These are phyloP conservation scores for Argyrosomus regius DNA, from an alignment of 2,797 vertebrate genomes.

Conservation along the genomic window DNA sequence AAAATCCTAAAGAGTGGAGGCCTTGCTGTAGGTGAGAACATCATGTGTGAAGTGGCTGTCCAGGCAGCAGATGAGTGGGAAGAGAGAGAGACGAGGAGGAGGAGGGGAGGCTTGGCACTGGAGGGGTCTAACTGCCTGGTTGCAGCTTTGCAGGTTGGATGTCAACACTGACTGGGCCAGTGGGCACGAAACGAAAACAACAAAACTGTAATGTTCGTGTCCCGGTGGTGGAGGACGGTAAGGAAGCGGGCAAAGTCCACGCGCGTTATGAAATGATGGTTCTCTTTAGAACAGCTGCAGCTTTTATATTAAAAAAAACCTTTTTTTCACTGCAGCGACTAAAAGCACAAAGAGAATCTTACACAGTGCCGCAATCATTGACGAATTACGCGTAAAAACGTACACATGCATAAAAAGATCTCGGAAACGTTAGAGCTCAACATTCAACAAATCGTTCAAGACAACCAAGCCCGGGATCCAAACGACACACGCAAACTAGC, in stretches of 20 bases:
- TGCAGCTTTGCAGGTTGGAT: conserved; percentile 32
- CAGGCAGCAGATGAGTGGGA: background rate
- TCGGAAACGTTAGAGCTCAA: conserved; percentile 16
- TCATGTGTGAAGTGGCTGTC: conserved; percentile 6
- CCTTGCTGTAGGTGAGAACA: background rate
- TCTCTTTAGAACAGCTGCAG: conserved; percentile 39
- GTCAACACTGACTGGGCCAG: conserved; percentile 30
- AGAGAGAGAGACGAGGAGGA: too few relatives aligned
- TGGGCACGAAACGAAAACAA: conserved; percentile 47
- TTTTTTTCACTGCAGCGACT: conserved; percentile 29
- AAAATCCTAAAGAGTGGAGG: background rate
- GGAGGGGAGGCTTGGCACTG: too few relatives aligned
- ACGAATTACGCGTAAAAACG: conserved; percentile 7
- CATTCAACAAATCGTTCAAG: conserved; percentile 61
- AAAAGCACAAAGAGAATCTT: conserved; percentile 26
- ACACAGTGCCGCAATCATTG: conserved; percentile 2
- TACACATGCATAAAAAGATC: background rate
- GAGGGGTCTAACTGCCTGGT: conserved; percentile 5
- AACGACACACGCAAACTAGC: conserved; percentile 18
- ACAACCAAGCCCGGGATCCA: conserved; percentile 11
- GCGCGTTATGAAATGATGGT: conserved; percentile 34
- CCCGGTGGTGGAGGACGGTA: conserved; percentile 28
- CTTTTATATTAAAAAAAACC: conserved; percentile 14
- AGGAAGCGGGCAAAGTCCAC: conserved; percentile 45
- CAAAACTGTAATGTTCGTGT: conserved; percentile 43